Evolutionary conservation across 2,113 vertebrate species (phyloP), one percentile per base, ranked within the genome.

Genomic region (Mormoops blainvillei): DNA sequence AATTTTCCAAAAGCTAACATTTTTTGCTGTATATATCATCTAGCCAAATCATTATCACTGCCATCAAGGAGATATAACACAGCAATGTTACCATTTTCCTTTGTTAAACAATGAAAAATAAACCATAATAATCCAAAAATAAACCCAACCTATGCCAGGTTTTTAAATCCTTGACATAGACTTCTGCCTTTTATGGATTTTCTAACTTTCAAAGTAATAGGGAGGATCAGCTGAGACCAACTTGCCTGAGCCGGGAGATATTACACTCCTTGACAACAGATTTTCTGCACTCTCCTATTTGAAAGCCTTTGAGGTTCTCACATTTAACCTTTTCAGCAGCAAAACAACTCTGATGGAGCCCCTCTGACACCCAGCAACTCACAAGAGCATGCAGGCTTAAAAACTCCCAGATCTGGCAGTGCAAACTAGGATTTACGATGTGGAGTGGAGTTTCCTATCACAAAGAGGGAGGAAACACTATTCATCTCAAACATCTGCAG

Each of bases 291-390:
- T 68, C 43, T 94, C 43, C 24, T 96, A 33, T 41, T 0, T 33
- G 52, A 87, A 95, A 82, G 28, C 20, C 43, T 95, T 95, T 68
- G 28, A 41, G 61, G 36, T 88, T 95, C 73, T 80, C 83, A 7
- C 45, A 65, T 88, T 96, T 97, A 97, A 97, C 92, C 91, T 98
- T 94, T 91, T 71, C 45, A 93, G 91, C 77, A 80, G 56, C 63
- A 82, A 9, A 20, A 24, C 22, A 58, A 80, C n/a, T 26, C 71
- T 22, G 52, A 48, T 22, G 7, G 77, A 89, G 65, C 43, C 38
- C 52, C 31, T 92, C 33, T 94, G 85, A 92, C 43, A 93, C 48
- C 41, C 33, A 24, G 24, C 4, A 87, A 54, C 77, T 86, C 73
- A 89, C 28, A 82, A 48, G 90, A 89, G 18, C 81, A 31, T 15